phyloP scores from a whole-genome alignment of 2,797 vertebrate species.

The Oreochromis mossambicus region DNA sequence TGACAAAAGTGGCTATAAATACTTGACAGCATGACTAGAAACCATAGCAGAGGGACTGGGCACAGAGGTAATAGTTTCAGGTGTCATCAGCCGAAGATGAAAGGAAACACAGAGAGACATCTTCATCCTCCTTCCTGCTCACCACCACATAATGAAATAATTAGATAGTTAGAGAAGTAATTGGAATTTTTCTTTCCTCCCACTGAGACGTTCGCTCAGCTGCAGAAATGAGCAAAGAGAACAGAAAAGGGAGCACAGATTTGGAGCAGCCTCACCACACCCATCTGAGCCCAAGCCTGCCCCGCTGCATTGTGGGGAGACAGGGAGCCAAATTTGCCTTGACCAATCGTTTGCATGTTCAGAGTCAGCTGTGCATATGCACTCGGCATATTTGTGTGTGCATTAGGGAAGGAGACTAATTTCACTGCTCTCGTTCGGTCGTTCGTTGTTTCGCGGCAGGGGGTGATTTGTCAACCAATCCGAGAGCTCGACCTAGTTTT shows the following conservation, averaged over 20 bases:
- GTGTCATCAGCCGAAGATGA: conserved; percentile 34
- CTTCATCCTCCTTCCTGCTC: conserved; percentile 56
- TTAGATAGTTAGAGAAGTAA: conserved; percentile 63
- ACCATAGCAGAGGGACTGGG: background rate
- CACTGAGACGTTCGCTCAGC: conserved; percentile 32
- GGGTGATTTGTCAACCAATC: conserved; percentile 39
- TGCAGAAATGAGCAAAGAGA: background rate
- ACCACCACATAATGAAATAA: conserved; percentile 69
- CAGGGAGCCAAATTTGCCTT: background rate
- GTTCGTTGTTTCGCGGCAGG: background rate
- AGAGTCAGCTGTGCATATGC: background rate
- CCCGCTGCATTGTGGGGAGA: conserved; percentile 2
- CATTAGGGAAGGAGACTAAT: background rate
- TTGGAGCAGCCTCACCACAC: conserved; percentile 1
- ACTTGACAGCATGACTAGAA: background rate
- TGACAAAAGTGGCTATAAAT: background rate
- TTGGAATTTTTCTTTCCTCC: conserved; percentile 46
- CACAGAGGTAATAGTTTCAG: conserved; percentile 31
- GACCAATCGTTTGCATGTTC: background rate
- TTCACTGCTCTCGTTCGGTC: background rate
- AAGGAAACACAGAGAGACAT: conserved; percentile 29
- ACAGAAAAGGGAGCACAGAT: background rate
- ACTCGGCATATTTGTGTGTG: background rate
- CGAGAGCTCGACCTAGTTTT: conserved; percentile 25
- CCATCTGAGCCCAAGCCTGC: background rate